Percentiles rank a stretch among this genome's conserved stretches.
Conservation (phyloP, 1,140 invertebrate species). For the Phymorhynchus buccinoides region DNA sequence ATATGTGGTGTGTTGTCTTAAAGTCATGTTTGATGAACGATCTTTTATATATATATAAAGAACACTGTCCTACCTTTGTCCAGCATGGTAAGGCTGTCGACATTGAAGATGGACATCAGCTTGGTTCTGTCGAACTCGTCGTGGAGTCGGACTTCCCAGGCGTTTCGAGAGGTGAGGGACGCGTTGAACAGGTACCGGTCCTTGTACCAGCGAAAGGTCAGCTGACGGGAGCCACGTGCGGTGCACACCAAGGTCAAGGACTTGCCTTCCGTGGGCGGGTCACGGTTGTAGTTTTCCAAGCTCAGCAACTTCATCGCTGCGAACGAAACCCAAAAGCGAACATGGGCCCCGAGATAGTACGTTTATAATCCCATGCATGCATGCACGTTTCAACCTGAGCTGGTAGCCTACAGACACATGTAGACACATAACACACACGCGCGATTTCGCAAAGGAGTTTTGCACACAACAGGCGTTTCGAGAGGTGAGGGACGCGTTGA, state of each 20-base stretch:
- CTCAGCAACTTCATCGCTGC: conserved; percentile 50
- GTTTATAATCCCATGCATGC: no score
- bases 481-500: conserved; percentile 47
- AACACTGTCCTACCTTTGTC: conserved; percentile 57
- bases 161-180: conserved; percentile 47
- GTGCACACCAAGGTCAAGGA: conserved; percentile 54
- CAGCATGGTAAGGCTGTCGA: conserved; percentile 52
- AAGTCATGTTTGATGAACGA: no score
- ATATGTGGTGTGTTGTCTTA: no score
- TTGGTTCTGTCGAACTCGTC: conserved; percentile 46
- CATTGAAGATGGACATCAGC: conserved; percentile 52
- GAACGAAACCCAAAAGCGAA: not conserved
- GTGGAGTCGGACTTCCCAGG: conserved; percentile 51
- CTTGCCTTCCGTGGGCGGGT: conserved; percentile 47
- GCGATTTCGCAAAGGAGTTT: no score
- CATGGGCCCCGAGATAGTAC: no score
- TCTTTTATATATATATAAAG: no score
- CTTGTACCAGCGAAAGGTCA: conserved; percentile 57
- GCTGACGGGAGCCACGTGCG: conserved; percentile 46
- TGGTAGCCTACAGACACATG: no score
- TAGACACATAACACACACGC: no score
- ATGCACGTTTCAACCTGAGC: no score
- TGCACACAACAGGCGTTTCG: no score
- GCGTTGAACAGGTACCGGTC: conserved; percentile 49
- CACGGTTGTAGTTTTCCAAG: conserved; percentile 46